A percentile compares a stretch with the other conserved stretches of the same genome.
Evolutionary conservation across 2,888 invertebrate genomes (phyloP).

Genomic region (Thymelicus acteon): DNA sequence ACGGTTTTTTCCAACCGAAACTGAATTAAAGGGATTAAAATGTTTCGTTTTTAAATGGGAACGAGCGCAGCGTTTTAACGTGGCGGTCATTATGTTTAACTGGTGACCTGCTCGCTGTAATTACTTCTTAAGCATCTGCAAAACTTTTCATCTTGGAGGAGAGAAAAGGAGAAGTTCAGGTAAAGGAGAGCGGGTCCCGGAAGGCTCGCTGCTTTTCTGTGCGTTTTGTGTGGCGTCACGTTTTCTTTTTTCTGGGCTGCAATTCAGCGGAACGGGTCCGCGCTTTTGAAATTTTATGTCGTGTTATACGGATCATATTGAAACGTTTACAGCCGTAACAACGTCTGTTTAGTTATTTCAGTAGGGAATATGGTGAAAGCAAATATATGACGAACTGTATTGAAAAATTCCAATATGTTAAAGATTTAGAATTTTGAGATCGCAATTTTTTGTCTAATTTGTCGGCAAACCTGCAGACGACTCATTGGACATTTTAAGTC

Average conservation of each 20-base stretch:
- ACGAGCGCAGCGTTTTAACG: constrained; percentile 33
- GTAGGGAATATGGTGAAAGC: no score
- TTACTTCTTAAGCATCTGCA: constrained; percentile 32
- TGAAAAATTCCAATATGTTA: no score
- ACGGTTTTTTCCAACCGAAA: constrained; percentile 42
- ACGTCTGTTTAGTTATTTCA: no score
- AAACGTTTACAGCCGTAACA: not conserved
- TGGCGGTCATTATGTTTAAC: constrained; percentile 33
- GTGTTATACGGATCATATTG: not conserved
- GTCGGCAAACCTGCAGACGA: no score
- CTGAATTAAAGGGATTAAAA: constrained; percentile 51
- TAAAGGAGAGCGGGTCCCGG: constrained; percentile 8
- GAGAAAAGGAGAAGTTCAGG: constrained; percentile 25
- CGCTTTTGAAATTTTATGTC: not conserved
- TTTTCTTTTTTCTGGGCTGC: not conserved
- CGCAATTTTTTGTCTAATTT: no score
- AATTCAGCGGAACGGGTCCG: constrained; percentile 3
- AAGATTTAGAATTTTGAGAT: no score
- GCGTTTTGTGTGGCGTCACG: constrained; percentile 6
- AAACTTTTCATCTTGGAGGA: constrained; percentile 28
- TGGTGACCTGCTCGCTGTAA: constrained; percentile 34
- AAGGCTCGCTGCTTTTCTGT: constrained; percentile 2
- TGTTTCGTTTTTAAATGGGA: constrained; percentile 44
- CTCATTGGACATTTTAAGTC: no score
- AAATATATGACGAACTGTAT: no score